Percentiles rank a stretch among this genome's conserved stretches.
Conservation (phyloP, 2,797 vertebrate genomes). For the Dermochelys coriacea region DNA sequence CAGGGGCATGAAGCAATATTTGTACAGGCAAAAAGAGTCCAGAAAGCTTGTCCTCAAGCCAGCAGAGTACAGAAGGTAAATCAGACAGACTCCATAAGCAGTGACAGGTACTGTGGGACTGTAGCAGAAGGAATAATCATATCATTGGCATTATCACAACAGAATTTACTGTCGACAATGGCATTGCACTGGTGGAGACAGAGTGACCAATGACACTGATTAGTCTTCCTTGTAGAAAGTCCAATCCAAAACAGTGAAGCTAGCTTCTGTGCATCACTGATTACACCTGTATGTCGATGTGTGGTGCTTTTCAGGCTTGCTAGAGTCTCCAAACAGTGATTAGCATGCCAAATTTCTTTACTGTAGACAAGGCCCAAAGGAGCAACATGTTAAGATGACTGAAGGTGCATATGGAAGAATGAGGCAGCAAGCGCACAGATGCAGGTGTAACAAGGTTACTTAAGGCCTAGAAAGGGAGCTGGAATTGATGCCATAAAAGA, state of each 20-base stretch:
- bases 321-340: slow-evolving; percentile 1
- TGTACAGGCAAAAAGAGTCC: neutral
- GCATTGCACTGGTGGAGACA: neutral
- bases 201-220: neutral
- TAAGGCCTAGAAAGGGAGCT: slow-evolving; percentile 7
- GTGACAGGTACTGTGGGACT: neutral
- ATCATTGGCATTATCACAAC: neutral
- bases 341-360: neutral
- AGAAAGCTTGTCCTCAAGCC: neutral
- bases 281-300: neutral
- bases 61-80: neutral
- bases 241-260: neutral
- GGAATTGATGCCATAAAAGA: neutral
- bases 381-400: slow-evolving; percentile 19
- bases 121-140: neutral
- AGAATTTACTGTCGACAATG: neutral
- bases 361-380: slow-evolving; percentile 10
- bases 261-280: neutral
- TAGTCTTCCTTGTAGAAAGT: neutral
- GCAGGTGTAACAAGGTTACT: slow-evolving; percentile 32
- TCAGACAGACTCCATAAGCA: neutral
- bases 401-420: slow-evolving; percentile 40
- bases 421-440: slow-evolving; percentile 22
- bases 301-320: slow-evolving; percentile 17
- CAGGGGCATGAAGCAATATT: neutral